Evolutionary conservation across 2,113 vertebrate species (phyloP), one percentile per base, ranked within the genome.

Genomic region (Lophius piscatorius): DNA sequence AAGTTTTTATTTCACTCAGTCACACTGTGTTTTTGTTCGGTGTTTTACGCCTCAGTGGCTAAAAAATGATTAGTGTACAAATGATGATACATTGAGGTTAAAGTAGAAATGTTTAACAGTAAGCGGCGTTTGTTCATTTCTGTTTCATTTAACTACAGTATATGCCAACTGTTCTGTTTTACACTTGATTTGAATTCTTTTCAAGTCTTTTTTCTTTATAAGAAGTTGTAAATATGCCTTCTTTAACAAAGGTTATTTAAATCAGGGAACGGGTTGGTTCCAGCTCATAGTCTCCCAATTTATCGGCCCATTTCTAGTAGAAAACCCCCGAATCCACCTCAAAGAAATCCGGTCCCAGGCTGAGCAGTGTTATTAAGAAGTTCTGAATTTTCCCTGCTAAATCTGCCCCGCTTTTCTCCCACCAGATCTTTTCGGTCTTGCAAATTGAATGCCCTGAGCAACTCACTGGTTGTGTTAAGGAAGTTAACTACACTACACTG

Each of bases 261-360:
- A 87, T 90, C 78, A 82, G 85, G 86, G 80, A 88, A 76, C 63
- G 77, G 82, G 83, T 90, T 84, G 87, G 85, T 87, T 88, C 82
- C 77, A 76, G 65, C 80, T 86, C 73, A 79, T 68, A 62, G 26
- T 72, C 54, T 77, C 82, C 73, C 65, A 64, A 44, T 80, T 67
- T 72, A 10, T 63, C 0, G 17, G 68, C 68, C 81, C 79, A 81
- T 40, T 73, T 83, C 68, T 81, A 75, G 85, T 80, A 52, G 42
- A 48, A 61, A 46, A 40, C 20, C 2, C 35, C 26, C 20, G 61
- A 47, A 22, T 49, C 31, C 34, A 9, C 21, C 17, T 18, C 26
- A 7, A 22, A 64, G 76, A 78, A 79, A 78, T 81, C 79, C 81
- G 62, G 16, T 67, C 63, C 49, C 23, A 42, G 54, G 69, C 40